Base-by-base conservation (phyloP, 1,140 invertebrate genomes). In the Dreissena polymorpha region DNA sequence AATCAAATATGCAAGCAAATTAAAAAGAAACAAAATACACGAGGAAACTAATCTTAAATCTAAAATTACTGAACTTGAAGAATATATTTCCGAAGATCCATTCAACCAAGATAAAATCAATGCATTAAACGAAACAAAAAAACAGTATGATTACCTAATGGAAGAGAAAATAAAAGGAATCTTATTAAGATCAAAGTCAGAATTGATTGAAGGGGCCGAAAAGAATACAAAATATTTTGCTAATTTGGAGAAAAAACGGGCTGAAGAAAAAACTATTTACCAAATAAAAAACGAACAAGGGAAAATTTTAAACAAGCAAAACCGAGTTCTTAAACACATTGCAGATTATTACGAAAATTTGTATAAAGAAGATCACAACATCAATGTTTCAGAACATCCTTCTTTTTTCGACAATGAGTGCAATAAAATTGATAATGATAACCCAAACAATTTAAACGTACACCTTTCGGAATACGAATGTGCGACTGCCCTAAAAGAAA, bases 211-310 rank as follows among this genome's bases (percentile, higher is more conserved):
- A 50, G 21, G n/a, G 16, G 78, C 55, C 10, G 77, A 81, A 55
- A 85, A 81, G 63, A 16, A 27, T 18, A 69, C 51, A 16, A 65
- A 53, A 21, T 85, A 85, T 53, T 85, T 85, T 63, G 75, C n/a
- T 39, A 71, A 73, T 64, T 57, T 84, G 16, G 70, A 79, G 67
- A 84, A 84, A 25, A 72, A 23, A 25, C n/a, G 80, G 23, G 69
- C 13, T 74, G 16, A 60, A 7, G 60, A 55, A 27, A 75, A 74
- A 69, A 39, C 16, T n/a, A 69, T 75, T 49, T 0, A 13, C n/a
- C 29, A 27, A 10, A 7, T 80, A n/a, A 64, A 70, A 68, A 69
- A 51, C 16, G 16, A 60, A n/a, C 25, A 63, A n/a, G 83, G 77
- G 0, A 23, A 7, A 18, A 10, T 74, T 7, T 21, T 80, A 18